These are phyloP conservation scores for Phalacrocorax carbo DNA, from an alignment of 2,113 vertebrate species.

Conservation along the genomic window DNA sequence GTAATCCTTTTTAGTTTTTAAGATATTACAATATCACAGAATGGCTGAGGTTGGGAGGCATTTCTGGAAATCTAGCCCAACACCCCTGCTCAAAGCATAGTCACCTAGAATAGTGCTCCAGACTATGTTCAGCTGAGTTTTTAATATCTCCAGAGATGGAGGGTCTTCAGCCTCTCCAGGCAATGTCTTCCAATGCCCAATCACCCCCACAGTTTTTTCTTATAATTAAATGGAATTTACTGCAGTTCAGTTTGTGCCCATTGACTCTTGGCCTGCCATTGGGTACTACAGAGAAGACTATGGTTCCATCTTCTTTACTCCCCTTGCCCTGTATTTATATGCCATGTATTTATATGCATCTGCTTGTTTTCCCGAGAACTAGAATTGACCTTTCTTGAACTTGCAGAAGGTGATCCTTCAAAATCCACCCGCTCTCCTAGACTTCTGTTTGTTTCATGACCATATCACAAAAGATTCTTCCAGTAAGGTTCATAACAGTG, in stretches of 20 bases:
- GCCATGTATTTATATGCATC: rapidly evolving
- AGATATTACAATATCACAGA: not conserved
- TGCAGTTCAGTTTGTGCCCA: not conserved
- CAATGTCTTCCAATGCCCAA: not conserved
- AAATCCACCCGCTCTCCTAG: not conserved
- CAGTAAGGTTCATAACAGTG: not conserved
- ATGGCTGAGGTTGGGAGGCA: not conserved
- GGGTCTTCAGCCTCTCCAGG: not conserved
- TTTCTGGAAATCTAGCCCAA: not conserved
- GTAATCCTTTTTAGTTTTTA: not conserved
- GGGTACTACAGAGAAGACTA: not conserved
- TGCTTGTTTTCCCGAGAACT: not conserved
- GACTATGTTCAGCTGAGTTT: not conserved
- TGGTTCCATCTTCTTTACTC: not conserved
- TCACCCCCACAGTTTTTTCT: not conserved
- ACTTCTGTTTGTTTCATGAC: not conserved
- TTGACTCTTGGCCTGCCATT: not conserved
- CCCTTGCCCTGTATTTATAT: not conserved
- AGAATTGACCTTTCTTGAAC: not conserved
- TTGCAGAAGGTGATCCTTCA: not conserved
- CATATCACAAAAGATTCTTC: not conserved
- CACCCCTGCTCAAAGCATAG: not conserved
- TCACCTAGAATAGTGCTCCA: not conserved
- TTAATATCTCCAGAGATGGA: not conserved
- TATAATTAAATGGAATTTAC: not conserved